Evolutionary conservation across 2,888 invertebrate species (phyloP).

Genomic region (Pterostichus madidus): DNA sequence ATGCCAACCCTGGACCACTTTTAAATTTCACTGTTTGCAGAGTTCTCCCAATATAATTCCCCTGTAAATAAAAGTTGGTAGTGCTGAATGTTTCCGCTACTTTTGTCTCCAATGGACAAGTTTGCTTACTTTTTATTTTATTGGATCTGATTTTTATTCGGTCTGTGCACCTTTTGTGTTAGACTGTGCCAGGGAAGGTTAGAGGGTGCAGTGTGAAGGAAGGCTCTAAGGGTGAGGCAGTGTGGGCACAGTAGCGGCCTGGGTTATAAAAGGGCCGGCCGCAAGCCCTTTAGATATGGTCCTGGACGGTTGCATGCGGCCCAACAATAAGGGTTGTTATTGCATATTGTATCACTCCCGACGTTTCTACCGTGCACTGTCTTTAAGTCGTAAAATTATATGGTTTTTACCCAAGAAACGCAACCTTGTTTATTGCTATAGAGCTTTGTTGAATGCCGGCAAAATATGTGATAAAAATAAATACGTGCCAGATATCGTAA

Average conservation of each 20-base stretch:
- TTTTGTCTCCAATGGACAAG: constrained; percentile 75
- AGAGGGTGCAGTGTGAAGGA: background rate
- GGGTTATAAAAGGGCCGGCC: constrained; percentile 71
- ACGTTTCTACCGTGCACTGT: constrained; percentile 57
- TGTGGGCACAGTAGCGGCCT: constrained; percentile 70
- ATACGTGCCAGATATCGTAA: constrained; percentile 34
- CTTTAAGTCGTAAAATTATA: constrained; percentile 65
- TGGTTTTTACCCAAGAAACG: constrained; percentile 63
- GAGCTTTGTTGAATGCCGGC: constrained; percentile 46
- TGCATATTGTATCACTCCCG: constrained; percentile 64
- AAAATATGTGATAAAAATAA: constrained; percentile 53
- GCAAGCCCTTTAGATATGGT: constrained; percentile 74
- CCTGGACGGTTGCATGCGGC: constrained; percentile 58
- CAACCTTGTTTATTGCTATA: constrained; percentile 58
- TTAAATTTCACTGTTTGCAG: constrained; percentile 38
- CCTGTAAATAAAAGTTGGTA: constrained; percentile 75
- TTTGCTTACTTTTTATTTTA: constrained; percentile 75
- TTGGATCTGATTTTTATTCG: constrained; percentile 76
- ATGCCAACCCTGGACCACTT: constrained; percentile 36
- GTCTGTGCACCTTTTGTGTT: constrained; percentile 67
- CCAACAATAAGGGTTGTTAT: constrained; percentile 65
- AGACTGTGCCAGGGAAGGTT: constrained; percentile 52
- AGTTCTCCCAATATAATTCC: constrained; percentile 72
- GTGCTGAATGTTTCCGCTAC: constrained; percentile 74
- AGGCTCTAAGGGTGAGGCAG: constrained; percentile 44